phyloP scores from a whole-genome alignment of 2,113 vertebrate species.

The Entosphenus tridentatus region DNA sequence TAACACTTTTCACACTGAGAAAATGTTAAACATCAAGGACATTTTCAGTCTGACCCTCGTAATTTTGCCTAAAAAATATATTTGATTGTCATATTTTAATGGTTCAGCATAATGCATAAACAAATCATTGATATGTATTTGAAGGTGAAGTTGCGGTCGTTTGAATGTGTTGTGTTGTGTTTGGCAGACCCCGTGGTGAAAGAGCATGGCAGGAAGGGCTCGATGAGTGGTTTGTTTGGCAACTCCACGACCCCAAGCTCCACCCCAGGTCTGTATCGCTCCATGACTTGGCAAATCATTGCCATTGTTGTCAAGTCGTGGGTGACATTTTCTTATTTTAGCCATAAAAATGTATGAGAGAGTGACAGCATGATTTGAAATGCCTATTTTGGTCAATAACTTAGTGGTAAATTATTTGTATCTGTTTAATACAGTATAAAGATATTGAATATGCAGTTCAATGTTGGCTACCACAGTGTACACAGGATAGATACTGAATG shows the following conservation, averaged over 20 bases:
- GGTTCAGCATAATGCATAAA: too few species aligned
- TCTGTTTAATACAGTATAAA: not conserved
- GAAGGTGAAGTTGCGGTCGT: too few species aligned
- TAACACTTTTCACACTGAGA: too few species aligned
- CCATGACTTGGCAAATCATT: not conserved
- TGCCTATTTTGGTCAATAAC: not conserved
- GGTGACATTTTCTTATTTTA: not conserved
- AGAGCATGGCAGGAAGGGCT: conserved; percentile 1
- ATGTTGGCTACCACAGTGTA: not conserved
- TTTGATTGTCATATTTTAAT: too few species aligned
- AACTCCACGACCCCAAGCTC: not conserved
- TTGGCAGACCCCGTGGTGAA: conserved; percentile 1
- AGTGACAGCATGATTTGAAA: not conserved
- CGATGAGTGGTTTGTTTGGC: conserved; percentile 3
- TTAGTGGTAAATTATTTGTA: not conserved
- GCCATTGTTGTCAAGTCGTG: not conserved
- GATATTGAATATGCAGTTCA: not conserved
- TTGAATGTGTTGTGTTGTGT: too few species aligned
- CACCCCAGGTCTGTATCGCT: not conserved
- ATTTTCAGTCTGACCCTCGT: too few species aligned
- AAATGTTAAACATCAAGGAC: too few species aligned
- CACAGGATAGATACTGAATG: too few species aligned
- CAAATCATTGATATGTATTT: too few species aligned
- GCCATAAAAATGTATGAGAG: not conserved
- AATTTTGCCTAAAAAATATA: too few species aligned